Percentiles rank a stretch among this genome's conserved stretches.
Conservation (phyloP, 1,140 invertebrate species). For the Drosophila dunni region DNA sequence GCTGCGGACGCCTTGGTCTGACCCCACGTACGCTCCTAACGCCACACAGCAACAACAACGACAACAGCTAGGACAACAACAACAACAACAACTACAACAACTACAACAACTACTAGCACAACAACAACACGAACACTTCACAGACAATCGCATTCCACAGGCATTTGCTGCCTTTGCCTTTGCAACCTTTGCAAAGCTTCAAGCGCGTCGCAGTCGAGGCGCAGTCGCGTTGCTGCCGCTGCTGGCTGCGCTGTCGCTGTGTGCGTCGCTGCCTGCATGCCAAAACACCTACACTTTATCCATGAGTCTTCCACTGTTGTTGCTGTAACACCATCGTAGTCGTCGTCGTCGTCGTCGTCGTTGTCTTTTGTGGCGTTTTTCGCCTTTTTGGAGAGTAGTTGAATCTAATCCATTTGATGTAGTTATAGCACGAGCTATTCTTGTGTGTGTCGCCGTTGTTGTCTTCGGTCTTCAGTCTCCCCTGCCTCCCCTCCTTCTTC, state of each 20-base stretch:
- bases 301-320: constrained; percentile 44
- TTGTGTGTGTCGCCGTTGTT: constrained; percentile 69
- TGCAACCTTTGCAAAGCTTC: constrained; percentile 29
- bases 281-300: constrained; percentile 76
- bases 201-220: constrained; percentile 24
- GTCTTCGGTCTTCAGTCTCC: constrained; percentile 21
- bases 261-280: constrained; percentile 54
- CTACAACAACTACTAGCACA: constrained; percentile 11
- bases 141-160: constrained; percentile 70
- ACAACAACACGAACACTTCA: constrained; percentile 18
- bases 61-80: not conserved
- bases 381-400: constrained; percentile 80
- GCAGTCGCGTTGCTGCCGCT: not conserved
- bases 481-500: constrained; percentile 3
- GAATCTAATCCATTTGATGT: constrained; percentile 83
- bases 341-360: constrained; percentile 46
- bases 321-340: constrained; percentile 49
- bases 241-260: constrained; percentile 8
- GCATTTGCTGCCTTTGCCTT: constrained; percentile 17
- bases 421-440: constrained; percentile 83
- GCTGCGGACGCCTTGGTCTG: constrained; percentile 58
- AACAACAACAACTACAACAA: constrained; percentile 9
- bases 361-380: constrained; percentile 77
- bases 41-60: constrained; percentile 16
- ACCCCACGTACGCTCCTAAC: constrained; percentile 73